Base-by-base conservation (phyloP, 2,113 vertebrate genomes). In the Datnioides undecimradiatus region DNA sequence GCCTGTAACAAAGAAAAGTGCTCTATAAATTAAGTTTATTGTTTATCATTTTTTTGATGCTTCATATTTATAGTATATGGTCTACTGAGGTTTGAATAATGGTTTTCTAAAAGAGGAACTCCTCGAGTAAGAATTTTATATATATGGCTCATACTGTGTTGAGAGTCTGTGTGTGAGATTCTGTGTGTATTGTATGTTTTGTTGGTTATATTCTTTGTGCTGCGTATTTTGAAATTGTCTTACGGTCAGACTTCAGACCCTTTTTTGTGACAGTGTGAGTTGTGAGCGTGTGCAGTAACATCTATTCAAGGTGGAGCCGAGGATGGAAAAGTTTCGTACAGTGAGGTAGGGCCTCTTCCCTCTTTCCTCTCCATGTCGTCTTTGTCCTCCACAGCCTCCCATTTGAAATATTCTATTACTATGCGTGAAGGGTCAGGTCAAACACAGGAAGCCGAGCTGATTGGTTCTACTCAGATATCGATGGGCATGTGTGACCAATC, bases 401-500 rank as follows among this genome's bases (percentile, higher is more conserved):
- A 25, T 84, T 88, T 89, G 73, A 93, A 91, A 93, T 91, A 92
- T 94, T 94, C 90, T 91, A 93, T 94, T 95, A 89, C 86, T 27
- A 73, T 21, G 63, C 25, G 70, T 86, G 72, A 92, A 85, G 55
- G 90, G 90, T 93, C 92, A 93, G 85, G 92, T 92, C 92, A 93
- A 87, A 90, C 91, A 91, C 88, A 92, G 94, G 93, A 95, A 95
- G 92, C 91, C 14, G 33, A 87, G 76, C 81, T 88, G 89, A 94
- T 94, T 94, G 92, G 93, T 94, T 95, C 90, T 90, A 85, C 90
- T 93, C 82, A 40, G 78, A 85, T 92, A 88, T 93, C 84, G 69
- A 85, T 60, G 93, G 71, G 85, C 78, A 92, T 92, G 93, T 94
- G 94, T 93, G 91, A 94, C 94, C 92, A 94, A 94, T 95, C 86